phyloP scores from a whole-genome alignment of 2,888 invertebrate genomes.

The Orthosia gothica region DNA sequence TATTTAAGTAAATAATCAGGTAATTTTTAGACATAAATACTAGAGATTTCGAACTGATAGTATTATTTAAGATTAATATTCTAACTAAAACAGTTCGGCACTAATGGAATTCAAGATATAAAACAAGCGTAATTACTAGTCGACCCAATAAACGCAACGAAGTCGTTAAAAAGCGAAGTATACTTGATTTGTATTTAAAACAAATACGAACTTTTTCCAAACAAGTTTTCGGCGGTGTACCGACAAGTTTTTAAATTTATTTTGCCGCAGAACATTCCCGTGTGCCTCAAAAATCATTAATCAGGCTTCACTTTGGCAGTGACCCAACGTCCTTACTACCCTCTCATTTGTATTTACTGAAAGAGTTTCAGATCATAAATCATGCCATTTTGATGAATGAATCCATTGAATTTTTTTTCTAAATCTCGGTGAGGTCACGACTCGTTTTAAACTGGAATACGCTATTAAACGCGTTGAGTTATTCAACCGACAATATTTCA shows the following conservation, averaged over 20 bases:
- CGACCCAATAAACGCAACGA: slow-evolving; percentile 2
- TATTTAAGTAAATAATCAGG: not conserved
- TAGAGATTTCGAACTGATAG: too few relatives aligned
- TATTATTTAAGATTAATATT: too few relatives aligned
- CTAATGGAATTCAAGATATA: not conserved
- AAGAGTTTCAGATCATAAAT: slow-evolving; percentile 89
- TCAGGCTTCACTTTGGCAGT: slow-evolving; percentile 90
- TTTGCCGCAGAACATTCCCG: slow-evolving; percentile 83
- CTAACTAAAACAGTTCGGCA: too few relatives aligned
- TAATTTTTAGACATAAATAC: too few relatives aligned
- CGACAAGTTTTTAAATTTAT: slow-evolving; percentile 83
- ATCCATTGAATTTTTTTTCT: slow-evolving; percentile 85
- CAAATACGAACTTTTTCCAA: slow-evolving; percentile 54
- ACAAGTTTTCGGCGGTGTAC: slow-evolving; percentile 59
- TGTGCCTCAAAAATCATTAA: slow-evolving; percentile 88
- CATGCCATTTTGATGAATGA: slow-evolving; percentile 89
- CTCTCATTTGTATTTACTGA: slow-evolving; percentile 90
- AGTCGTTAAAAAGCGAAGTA: slow-evolving; percentile 45
- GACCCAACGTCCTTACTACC: slow-evolving; percentile 88
- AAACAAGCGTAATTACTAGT: not conserved
- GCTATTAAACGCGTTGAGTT: slow-evolving; percentile 73
- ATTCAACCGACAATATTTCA: slow-evolving; percentile 77
- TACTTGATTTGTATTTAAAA: slow-evolving; percentile 57
- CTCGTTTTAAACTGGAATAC: slow-evolving; percentile 74
- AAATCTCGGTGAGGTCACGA: slow-evolving; percentile 77